These are phyloP conservation scores for Dromaius novaehollandiae DNA, from an alignment of 2,113 vertebrate species.

Conservation along the genomic window DNA sequence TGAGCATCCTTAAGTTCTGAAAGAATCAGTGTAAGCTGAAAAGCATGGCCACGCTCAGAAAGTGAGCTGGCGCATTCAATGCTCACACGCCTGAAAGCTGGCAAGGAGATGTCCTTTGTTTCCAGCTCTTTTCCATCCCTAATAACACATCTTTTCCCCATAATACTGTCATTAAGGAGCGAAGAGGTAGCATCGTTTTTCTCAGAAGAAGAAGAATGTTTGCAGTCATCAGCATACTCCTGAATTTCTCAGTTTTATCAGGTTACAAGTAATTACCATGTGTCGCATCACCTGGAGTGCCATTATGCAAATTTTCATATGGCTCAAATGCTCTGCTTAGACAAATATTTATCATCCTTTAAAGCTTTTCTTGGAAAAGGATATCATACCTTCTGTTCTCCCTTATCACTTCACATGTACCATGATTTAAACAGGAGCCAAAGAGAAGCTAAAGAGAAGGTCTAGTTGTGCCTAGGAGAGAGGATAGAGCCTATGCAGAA, in stretches of 20 bases:
- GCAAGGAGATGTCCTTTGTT: background rate
- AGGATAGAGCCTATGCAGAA: background rate
- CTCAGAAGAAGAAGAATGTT: background rate
- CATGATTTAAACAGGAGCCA: constrained; percentile 33
- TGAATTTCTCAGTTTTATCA: constrained; percentile 53
- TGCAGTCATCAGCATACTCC: background rate
- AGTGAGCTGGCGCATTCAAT: accelerated
- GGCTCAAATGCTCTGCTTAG: constrained; percentile 67
- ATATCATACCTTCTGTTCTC: constrained; percentile 56
- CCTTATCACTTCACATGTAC: background rate
- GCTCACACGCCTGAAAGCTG: background rate
- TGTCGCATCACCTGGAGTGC: constrained; percentile 62
- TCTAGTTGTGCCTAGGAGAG: constrained; percentile 5
- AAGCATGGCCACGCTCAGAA: background rate
- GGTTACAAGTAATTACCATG: constrained; percentile 62
- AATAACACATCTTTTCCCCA: background rate
- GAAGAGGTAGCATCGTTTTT: background rate
- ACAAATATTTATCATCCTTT: constrained; percentile 78
- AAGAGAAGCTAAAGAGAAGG: background rate
- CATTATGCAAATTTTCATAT: constrained; percentile 74
- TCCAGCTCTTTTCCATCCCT: background rate
- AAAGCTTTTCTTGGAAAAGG: constrained; percentile 61
- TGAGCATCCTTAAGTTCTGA: background rate
- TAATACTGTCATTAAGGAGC: background rate
- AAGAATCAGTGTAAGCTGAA: background rate